Conservation (phyloP, 1,140 invertebrate genomes). For the Anastrepha ludens region DNA sequence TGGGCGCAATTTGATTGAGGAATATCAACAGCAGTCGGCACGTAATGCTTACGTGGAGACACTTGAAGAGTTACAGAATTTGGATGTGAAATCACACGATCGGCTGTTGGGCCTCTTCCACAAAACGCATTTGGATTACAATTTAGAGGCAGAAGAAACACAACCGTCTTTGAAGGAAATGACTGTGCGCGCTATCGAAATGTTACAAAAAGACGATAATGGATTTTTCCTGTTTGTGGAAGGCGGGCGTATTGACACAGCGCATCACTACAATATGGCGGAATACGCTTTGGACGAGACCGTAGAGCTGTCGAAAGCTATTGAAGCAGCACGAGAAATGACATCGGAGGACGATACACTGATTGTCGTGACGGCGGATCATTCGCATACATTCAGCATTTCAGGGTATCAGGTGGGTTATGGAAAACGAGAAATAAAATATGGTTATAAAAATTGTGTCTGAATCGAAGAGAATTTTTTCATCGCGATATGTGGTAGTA, state of each 20-base stretch:
- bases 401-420: slow-evolving; percentile 78
- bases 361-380: slow-evolving; percentile 82
- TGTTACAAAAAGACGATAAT: slow-evolving; percentile 84
- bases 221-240: slow-evolving; percentile 80
- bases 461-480: no score
- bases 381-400: slow-evolving; percentile 81
- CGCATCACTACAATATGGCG: slow-evolving; percentile 85
- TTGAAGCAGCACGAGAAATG: slow-evolving; percentile 75
- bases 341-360: slow-evolving; percentile 78
- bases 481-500: no score
- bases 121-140: slow-evolving; percentile 76
- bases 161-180: slow-evolving; percentile 86
- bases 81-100: slow-evolving; percentile 70
- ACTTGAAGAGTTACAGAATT: slow-evolving; percentile 75
- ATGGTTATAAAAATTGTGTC: no score
- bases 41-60: slow-evolving; percentile 80
- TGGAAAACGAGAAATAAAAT: no score
- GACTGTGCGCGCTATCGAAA: slow-evolving; percentile 86
- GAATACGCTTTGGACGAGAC: slow-evolving; percentile 81
- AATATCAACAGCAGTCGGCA: slow-evolving; percentile 76
- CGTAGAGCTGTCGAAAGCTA: slow-evolving; percentile 78
- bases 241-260: slow-evolving; percentile 87
- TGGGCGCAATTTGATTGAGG: slow-evolving; percentile 83
- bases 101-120: slow-evolving; percentile 76
- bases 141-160: slow-evolving; percentile 74